phyloP scores from a whole-genome alignment of 2,888 invertebrate genomes.

The Danaus chrysippus region DNA sequence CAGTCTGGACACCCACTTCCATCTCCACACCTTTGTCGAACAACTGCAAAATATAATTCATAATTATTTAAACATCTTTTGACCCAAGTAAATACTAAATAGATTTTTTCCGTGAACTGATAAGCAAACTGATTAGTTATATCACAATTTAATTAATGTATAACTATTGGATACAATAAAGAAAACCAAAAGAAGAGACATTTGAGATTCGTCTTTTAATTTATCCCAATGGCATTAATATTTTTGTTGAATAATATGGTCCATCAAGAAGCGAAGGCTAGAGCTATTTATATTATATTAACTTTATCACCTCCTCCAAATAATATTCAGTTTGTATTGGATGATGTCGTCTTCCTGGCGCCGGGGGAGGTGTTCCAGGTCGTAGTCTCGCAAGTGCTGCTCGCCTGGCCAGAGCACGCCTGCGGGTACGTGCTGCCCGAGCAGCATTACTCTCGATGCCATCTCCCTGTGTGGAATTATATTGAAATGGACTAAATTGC shows the following conservation, averaged over 20 bases:
- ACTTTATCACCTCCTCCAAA: conserved; percentile 85
- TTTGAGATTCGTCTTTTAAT: no score
- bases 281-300: no score
- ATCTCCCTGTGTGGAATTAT: conserved; percentile 53
- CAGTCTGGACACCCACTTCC: conserved; percentile 91
- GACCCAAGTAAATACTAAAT: no score
- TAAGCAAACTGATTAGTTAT: no score
- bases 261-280: no score
- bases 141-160: no score
- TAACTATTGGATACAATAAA: no score
- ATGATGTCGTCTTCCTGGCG: conserved; percentile 90
- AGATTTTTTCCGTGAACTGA: no score
- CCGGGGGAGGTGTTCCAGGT: conserved; percentile 86
- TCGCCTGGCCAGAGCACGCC: conserved; percentile 84
- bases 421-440: conserved; percentile 75
- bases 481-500: not conserved
- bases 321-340: conserved; percentile 94
- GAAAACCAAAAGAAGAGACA: no score
- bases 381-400: conserved; percentile 84
- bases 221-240: no score
- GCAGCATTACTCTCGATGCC: conserved; percentile 64
- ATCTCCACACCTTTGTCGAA: conserved; percentile 86
- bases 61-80: no score
- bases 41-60: conserved; percentile 56
- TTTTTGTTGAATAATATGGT: no score